phyloP scores from a whole-genome alignment of 2,888 invertebrate genomes.

The Idaea aversata region DNA sequence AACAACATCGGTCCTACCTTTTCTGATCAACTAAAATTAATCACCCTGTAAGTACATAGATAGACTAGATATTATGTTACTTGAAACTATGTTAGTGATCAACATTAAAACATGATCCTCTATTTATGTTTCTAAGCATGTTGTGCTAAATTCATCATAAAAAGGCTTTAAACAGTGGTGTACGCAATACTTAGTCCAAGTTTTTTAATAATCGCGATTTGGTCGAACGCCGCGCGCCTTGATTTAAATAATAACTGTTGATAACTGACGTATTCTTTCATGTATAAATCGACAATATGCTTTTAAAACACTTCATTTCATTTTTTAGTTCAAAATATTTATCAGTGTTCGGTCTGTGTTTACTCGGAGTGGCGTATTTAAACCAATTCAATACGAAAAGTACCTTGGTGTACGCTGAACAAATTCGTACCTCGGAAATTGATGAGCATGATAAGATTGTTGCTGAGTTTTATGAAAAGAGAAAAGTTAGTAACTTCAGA shows the following conservation, averaged over 20 bases:
- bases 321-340: neutral
- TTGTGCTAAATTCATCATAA: no score
- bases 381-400: neutral
- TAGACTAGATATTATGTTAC: no score
- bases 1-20: no score
- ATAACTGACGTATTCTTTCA: neutral
- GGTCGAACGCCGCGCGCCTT: no score
- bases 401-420: neutral
- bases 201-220: no score
- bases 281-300: constrained; percentile 11
- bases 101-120: no score
- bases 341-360: neutral
- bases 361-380: neutral
- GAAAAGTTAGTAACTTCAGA: constrained; percentile 41
- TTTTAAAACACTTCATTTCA: neutral
- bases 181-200: no score
- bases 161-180: no score
- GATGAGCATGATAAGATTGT: constrained; percentile 18
- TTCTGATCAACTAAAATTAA: no score
- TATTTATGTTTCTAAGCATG: no score
- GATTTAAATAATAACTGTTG: neutral
- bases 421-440: neutral
- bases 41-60: no score
- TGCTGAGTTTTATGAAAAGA: constrained; percentile 32
- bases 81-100: no score